Evolutionary conservation across 2,113 vertebrate genomes (phyloP).

Genomic region (Dicerorhinus sumatrensis): DNA sequence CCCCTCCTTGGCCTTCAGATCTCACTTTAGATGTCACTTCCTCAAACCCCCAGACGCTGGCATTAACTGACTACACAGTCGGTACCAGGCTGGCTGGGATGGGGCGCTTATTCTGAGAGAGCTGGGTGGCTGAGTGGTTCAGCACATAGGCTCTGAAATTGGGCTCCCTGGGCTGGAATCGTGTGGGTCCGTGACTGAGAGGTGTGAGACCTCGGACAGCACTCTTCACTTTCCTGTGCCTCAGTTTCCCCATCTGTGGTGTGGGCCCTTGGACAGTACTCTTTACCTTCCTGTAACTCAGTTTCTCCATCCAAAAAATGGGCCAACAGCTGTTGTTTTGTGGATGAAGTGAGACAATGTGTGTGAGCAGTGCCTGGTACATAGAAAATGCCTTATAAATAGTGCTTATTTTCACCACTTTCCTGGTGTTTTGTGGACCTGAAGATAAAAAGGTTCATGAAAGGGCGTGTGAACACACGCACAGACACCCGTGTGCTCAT

Average conservation of each 20-base stretch:
- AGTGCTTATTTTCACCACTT: background rate
- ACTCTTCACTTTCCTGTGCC: background rate
- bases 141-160: background rate
- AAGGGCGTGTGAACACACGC: background rate
- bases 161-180: background rate
- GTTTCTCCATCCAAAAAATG: background rate
- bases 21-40: background rate
- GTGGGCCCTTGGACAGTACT: background rate
- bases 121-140: background rate
- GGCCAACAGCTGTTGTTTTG: background rate
- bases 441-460: background rate
- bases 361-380: background rate
- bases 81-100: background rate
- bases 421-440: background rate
- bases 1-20: background rate
- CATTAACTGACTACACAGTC: background rate
- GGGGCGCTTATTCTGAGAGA: background rate
- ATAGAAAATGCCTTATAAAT: background rate
- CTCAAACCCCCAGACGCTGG: background rate
- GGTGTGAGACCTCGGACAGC: background rate
- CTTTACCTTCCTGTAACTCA: background rate
- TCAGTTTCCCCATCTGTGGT: background rate
- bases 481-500: rapidly evolving
- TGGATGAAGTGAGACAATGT: rapidly evolving
- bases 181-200: background rate